phyloP scores from a whole-genome alignment of 2,888 invertebrate genomes.

The Teleogryllus oceanicus region DNA sequence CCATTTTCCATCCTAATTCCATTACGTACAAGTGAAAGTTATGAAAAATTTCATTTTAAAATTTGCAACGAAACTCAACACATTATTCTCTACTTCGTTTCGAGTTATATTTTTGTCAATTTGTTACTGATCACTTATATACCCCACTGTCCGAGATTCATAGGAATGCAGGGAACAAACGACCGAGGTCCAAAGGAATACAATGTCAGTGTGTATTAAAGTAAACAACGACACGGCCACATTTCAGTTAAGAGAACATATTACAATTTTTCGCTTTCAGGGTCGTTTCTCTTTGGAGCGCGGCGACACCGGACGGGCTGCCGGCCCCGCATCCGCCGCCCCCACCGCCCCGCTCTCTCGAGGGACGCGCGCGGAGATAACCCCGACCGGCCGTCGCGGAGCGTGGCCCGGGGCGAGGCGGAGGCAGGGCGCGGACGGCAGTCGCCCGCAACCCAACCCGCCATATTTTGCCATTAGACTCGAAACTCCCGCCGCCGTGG shows the following conservation, averaged over 20 bases:
- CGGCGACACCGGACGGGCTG: neutral
- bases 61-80: too few species aligned
- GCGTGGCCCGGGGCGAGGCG: too few species aligned
- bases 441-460: neutral
- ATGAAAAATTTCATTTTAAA: too few species aligned
- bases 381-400: neutral
- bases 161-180: neutral
- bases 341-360: neutral
- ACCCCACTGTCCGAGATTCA: too few species aligned
- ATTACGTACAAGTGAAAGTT: too few species aligned
- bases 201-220: neutral
- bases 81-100: too few species aligned
- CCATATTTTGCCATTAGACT: conserved; percentile 7
- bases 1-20: too few species aligned
- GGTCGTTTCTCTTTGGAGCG: neutral
- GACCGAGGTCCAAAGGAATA: neutral
- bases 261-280: neutral
- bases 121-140: too few species aligned
- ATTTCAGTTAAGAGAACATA: conserved; percentile 6
- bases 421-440: too few species aligned
- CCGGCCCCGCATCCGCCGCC: neutral
- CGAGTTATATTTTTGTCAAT: too few species aligned
- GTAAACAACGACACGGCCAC: neutral
- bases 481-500: conserved; percentile 5
- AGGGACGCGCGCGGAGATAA: neutral